Evolutionary conservation across 1,140 invertebrate genomes (phyloP), one percentile per base, ranked within the genome.

Genomic region (Lepidotrigona ventralis): DNA sequence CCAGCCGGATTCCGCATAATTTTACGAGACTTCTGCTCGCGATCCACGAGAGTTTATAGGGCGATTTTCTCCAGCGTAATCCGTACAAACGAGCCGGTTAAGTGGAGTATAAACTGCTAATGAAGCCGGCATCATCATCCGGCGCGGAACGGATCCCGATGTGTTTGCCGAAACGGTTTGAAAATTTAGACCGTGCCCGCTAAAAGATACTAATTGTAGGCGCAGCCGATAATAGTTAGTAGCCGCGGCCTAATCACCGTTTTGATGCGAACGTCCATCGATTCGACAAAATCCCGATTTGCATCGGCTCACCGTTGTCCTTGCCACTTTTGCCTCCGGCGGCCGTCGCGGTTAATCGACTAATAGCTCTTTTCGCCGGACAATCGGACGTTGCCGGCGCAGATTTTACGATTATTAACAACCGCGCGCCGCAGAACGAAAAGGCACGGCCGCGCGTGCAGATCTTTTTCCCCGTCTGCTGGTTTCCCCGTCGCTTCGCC

Each of bases 151-250:
- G 82, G 39, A 46, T 46, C 72, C 81, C 81, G 88, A 86, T 87
- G 86, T 90, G 87, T 89, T 89, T 87, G 83, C 53, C 75, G 76
- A 88, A 85, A 88, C 86, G 79, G 84, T 90, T 90, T 17, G 83
- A 87, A 90, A 89, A 86, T 89, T 90, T 90, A 90, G 88, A 85
- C 87, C 78, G 66, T 26, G 15, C 72, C 39, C 75, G 88, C 90
- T 92, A 91, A 91, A 70, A 86, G 89, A 74, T 82, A 86, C 88
- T 90, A 91, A 92, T 89, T 89, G 85, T 77, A 83, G 78, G 81
- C 79, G 76, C 84, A 88, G 90, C 66, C 82, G 88, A 83, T 86
- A 84, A 73, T 80, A 76, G 75, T 85, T 85, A 85, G 81, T 83
- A 60, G 29, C 75, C 33, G 46, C 51, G 21, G 69, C 81, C 68